These are phyloP conservation scores for Eciton burchellii DNA, from an alignment of 1,140 invertebrate genomes.

Conservation along the genomic window DNA sequence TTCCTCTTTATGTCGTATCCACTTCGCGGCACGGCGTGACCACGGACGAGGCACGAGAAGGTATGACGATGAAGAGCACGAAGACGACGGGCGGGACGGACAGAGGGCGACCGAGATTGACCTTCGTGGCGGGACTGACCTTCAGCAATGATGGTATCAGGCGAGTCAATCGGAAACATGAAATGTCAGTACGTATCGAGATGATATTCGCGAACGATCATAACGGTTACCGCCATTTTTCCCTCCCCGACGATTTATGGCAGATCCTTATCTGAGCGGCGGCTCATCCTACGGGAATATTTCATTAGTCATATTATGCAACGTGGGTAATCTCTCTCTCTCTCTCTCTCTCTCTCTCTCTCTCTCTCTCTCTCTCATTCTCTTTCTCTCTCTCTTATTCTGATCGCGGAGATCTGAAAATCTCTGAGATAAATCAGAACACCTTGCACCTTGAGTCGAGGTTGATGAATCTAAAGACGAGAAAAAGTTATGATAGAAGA, in stretches of 20 bases:
- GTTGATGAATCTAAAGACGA: too few species aligned
- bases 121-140: slow-evolving; percentile 59
- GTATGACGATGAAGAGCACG: slow-evolving; percentile 60
- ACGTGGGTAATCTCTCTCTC: slow-evolving; percentile 12
- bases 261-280: slow-evolving; percentile 49
- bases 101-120: slow-evolving; percentile 48
- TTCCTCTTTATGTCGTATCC: not conserved
- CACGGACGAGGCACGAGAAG: slow-evolving; percentile 39
- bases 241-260: slow-evolving; percentile 49
- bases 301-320: slow-evolving; percentile 59
- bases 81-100: slow-evolving; percentile 48
- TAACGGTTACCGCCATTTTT: slow-evolving; percentile 51
- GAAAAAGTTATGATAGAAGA: not conserved
- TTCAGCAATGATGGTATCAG: slow-evolving; percentile 58
- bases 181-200: slow-evolving; percentile 57
- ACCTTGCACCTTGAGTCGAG: too few species aligned
- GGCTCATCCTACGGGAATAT: slow-evolving; percentile 41
- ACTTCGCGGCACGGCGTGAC: slow-evolving; percentile 49
- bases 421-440: too few species aligned
- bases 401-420: slow-evolving; percentile 8
- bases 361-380: too few species aligned
- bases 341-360: too few species aligned
- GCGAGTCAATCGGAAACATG: slow-evolving; percentile 56
- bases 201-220: slow-evolving; percentile 59
- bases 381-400: too few species aligned